phyloP scores from a whole-genome alignment of 92 coral and sea anemone genomes.

The Bergia puertoricense region DNA sequence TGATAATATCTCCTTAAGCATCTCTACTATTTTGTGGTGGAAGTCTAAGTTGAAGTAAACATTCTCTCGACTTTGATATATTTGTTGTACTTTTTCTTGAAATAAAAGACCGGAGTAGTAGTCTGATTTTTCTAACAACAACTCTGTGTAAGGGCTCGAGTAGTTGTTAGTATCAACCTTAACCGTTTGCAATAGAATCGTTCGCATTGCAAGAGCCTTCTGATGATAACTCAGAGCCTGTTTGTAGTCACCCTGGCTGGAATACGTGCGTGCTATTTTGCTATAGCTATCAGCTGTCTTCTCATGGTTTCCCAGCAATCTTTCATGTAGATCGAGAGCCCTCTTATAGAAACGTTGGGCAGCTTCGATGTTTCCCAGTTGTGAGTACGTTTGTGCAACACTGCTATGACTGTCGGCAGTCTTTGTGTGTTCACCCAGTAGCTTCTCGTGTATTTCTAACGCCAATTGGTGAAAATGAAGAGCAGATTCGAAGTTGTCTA shows the following conservation, averaged over 20 bases:
- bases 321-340: not conserved
- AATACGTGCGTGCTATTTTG: not conserved
- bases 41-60: too few species aligned
- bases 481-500: not conserved
- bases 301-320: not conserved
- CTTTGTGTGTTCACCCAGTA: not conserved
- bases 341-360: not conserved
- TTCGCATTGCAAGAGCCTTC: not conserved
- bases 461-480: not conserved
- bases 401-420: not conserved
- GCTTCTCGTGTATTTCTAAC: not conserved
- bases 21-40: not conserved
- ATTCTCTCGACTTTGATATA: too few species aligned
- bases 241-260: not conserved
- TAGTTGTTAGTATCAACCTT: not conserved
- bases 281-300: not conserved
- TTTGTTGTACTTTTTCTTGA: not conserved
- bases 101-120: not conserved
- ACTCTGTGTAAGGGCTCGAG: not conserved
- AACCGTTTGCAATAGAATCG: not conserved
- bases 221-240: not conserved
- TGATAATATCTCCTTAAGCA: too few species aligned
- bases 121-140: not conserved
- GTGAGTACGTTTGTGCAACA: not conserved
- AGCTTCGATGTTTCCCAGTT: not conserved